Base-by-base conservation (phyloP, 1,140 invertebrate species). In the Brachionus sp. region DNA sequence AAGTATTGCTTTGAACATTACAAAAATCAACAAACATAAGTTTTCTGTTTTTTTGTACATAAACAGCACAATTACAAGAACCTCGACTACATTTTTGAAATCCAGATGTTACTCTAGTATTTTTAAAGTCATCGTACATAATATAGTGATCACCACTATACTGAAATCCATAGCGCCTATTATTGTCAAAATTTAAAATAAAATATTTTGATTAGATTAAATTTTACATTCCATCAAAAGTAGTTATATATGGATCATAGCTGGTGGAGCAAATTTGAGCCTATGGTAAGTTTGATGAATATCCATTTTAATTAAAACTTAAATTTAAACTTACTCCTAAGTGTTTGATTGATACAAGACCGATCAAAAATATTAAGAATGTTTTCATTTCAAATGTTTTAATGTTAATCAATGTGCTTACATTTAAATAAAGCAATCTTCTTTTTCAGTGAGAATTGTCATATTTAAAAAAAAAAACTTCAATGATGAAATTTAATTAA, bases 11-110 rank as follows among this genome's bases (percentile, higher is more conserved):
- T 23, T 44, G 9, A 46, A 75, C 70, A 46, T 46, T 46, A 46
- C 70, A 75, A 46, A 75, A 75, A 75, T 75, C 70, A 33, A 75
- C 70, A 75, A 75, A 75, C 19, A 75, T 46, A 10, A 75, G 29
- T 75, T 75, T 75, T 50, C 19, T 75, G n/a, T 46, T 44, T 46
- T 75, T 75, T 46, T 75, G 39, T 12, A 75, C 19, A 33, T 75
- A 75, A 7, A 75, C 33, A 25, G 70, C 70, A 25, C 70, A 75
- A 46, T 75, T 75, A n/a, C 70, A 46, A 10, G 70, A 50, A 29
- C 39, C 70, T 5, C n/a, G 5, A 12, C 39, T 23, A 75, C 70
- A 75, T 13, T 3, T 29, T 33, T 75, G 39, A 75, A 46, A 75
- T 9, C 70, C 39, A 44, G 19, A 29, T 12, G 70, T 75, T 23